Evolutionary conservation across 2,888 invertebrate genomes (phyloP), one percentile per base, ranked within the genome.

Genomic region (Thymelicus lineola): DNA sequence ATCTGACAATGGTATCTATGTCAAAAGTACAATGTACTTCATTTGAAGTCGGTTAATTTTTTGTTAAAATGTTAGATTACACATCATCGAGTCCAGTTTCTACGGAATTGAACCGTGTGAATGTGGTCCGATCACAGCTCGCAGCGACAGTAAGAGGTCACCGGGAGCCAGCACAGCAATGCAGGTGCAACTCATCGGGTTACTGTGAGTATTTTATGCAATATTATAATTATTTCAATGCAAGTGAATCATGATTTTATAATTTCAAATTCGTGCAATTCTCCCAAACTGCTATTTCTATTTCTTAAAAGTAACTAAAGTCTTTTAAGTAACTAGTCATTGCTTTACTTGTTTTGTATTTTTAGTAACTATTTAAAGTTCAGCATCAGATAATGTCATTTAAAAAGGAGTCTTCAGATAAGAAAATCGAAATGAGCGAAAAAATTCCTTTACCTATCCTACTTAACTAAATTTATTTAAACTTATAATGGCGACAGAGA

Each of bases 401-500:
- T 2, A 20, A 20, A 20, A 20, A 20, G 20, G 20, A 20, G n/a
- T n/a, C n/a, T n/a, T n/a, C n/a, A 20, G 20, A 20, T 2, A 46
- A 46, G 45, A 46, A 14, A 12, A 14, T 46, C 14, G 14, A 46
- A 46, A 46, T 14, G 10, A 14, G 12, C 14, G 61, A 61, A 5
- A 61, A 61, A 61, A n/a, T 61, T 0, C 14, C 46, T 0, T 7
- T 61, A 12, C n/a, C 20, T 4, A 14, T 62, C 17, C 6, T n/a
- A n/a, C n/a, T n/a, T 45, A 14, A 63, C 64, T 1, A 66, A 64
- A 61, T 59, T 61, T 14, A 65, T 70, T 12, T 60, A 61, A 66
- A 35, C 65, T 1, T 70, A 70, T 14, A 60, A 55, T 15, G 70
- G 70, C 0, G 60, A 70, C 7, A 28, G 65, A 7, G 46, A 65